phyloP scores from a whole-genome alignment of 2,888 invertebrate species.

The Drosophila algonquin region DNA sequence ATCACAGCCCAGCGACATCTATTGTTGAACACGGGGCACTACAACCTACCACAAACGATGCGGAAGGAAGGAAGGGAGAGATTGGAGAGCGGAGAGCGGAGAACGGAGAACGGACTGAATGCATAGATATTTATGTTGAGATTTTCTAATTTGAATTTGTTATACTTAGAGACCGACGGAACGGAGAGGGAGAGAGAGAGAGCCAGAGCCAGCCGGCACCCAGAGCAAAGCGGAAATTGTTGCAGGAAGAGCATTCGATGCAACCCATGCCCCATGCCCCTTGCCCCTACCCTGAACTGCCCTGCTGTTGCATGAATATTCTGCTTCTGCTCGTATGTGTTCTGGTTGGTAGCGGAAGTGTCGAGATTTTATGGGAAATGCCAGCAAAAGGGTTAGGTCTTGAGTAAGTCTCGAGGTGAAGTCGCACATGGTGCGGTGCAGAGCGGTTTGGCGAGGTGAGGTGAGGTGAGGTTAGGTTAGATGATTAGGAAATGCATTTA shows the following conservation, averaged over 20 bases:
- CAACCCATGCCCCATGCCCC: constrained; percentile 30
- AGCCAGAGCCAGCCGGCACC: constrained; percentile 53
- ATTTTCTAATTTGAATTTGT: constrained; percentile 78
- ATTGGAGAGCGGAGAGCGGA: constrained; percentile 5
- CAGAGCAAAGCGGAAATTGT: constrained; percentile 69
- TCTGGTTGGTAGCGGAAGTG: constrained; percentile 58
- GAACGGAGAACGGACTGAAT: constrained; percentile 20
- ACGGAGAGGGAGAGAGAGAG: too few relatives aligned
- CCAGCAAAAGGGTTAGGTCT: constrained; percentile 60
- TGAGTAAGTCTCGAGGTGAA: constrained; percentile 18
- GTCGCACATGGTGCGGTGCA: neutral
- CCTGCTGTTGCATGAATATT: constrained; percentile 11
- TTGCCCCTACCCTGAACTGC: neutral
- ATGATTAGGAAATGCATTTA: constrained; percentile 54
- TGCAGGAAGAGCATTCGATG: constrained; percentile 70
- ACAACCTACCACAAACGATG: constrained; percentile 21
- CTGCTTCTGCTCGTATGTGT: constrained; percentile 6
- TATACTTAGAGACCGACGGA: constrained; percentile 35
- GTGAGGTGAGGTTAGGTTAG: constrained; percentile 31
- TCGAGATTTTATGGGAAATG: constrained; percentile 70
- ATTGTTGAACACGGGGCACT: constrained; percentile 69
- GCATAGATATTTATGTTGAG: constrained; percentile 75
- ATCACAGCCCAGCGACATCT: constrained; percentile 74
- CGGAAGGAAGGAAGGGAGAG: constrained; percentile 22
- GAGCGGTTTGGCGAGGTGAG: too few relatives aligned